phyloP scores from a whole-genome alignment of 2,797 vertebrate species.

The Anomalospiza imberbis region DNA sequence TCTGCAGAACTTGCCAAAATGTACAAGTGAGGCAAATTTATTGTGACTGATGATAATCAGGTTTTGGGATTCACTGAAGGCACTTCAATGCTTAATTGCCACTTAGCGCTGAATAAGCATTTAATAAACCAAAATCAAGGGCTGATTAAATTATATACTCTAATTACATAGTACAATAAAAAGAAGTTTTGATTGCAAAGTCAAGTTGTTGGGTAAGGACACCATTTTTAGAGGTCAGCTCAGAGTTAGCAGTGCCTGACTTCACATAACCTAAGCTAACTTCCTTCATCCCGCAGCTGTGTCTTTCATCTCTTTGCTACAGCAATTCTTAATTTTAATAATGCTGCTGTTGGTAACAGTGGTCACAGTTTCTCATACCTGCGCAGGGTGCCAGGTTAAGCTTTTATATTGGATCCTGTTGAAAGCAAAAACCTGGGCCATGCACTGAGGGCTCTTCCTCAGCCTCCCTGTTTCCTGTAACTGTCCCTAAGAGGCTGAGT shows the following conservation, averaged over 20 bases:
- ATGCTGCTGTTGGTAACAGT: background rate
- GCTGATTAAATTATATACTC: background rate
- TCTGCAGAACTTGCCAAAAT: background rate
- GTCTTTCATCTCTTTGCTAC: background rate
- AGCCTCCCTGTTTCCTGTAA: background rate
- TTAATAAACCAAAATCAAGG: slow-evolving; percentile 7
- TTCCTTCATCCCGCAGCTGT: background rate
- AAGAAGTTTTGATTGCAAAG: background rate
- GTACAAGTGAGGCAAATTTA: background rate
- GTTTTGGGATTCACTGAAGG: background rate
- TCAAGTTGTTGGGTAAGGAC: background rate
- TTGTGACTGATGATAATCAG: background rate
- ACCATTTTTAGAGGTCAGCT: background rate
- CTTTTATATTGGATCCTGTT: background rate
- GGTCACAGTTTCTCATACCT: background rate
- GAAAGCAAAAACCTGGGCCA: background rate
- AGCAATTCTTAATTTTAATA: background rate
- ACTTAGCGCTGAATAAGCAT: background rate
- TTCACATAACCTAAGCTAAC: background rate
- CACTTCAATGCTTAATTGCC: background rate
- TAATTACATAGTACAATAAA: background rate
- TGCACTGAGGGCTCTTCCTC: background rate
- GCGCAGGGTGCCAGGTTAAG: background rate
- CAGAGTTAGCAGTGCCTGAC: background rate
- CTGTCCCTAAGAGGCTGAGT: background rate